These are phyloP conservation scores for Pelusios castaneus DNA, from an alignment of 2,113 vertebrate species.

Conservation along the genomic window DNA sequence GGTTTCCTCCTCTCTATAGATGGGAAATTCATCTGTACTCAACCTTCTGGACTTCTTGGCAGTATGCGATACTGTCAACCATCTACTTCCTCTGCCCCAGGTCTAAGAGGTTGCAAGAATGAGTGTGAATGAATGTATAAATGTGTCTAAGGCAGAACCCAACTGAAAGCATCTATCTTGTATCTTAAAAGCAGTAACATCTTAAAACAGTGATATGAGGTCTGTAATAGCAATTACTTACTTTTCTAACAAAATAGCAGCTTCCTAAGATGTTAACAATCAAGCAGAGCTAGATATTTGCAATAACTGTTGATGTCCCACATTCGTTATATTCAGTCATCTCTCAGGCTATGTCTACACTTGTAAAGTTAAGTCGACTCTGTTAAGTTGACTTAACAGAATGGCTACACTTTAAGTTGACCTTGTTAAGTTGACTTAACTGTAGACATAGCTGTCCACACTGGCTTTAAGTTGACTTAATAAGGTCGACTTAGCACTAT, in stretches of 20 bases:
- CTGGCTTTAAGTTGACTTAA: no score
- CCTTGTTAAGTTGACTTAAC: no score
- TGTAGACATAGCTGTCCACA: no score
- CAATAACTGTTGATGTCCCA: neutral
- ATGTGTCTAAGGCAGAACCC: neutral
- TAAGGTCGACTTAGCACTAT: no score
- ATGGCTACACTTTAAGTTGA: no score
- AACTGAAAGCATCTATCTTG: neutral
- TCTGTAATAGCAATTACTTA: neutral
- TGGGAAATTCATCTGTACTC: neutral
- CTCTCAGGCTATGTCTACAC: neutral
- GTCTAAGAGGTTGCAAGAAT: neutral
- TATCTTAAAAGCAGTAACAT: neutral
- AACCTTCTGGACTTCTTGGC: neutral
- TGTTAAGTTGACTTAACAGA: no score
- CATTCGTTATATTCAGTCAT: neutral
- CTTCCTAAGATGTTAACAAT: neutral
- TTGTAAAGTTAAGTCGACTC: no score
- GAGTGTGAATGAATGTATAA: neutral
- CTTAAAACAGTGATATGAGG: neutral
- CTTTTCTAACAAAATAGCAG: neutral
- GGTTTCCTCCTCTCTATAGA: neutral
- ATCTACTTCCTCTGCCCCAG: neutral
- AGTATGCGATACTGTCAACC: neutral
- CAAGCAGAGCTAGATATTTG: neutral